Evolutionary conservation across 1,140 invertebrate genomes (phyloP), one percentile per base, ranked within the genome.

Genomic region (Aethina tumida): DNA sequence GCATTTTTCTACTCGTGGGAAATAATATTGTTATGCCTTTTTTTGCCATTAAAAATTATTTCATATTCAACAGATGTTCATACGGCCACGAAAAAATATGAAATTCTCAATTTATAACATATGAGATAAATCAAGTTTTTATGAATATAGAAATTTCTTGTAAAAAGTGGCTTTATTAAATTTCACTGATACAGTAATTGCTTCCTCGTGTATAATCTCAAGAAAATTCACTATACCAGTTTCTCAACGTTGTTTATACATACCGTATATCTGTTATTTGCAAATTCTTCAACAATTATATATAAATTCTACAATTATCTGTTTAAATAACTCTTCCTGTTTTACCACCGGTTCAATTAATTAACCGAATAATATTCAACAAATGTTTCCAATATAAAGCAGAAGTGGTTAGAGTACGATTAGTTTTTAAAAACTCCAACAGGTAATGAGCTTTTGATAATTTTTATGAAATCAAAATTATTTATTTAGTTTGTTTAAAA

Each of bases 121-220:
- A 21, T 13, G 32, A 28, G 28, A 29, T 37, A 25, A 18, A 37
- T 37, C 35, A 37, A 37, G 26, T 37, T 37, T 28, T 35, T 35
- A 6, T 27, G 18, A 16, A 15, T 27, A 8, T 27, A 37, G 35
- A 37, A 37, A 37, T 27, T 16, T 13, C 18, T 16, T 6, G 26
- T 14, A 37, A 29, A 37, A 29, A 37, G 35, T 14, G 3, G 35
- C 30, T 37, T 34, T 34, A 34, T 34, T 34, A 34, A 34, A 34
- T 34, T 34, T 20, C 22, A 34, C 32, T 34, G 15, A 20, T 34
- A 19, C 17, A n/a, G 14, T 34, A 19, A 37, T 18, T 37, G 26
- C 26, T 17, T 5, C 16, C 35, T 14, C n/a, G 26, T 28, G 16
- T 28, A 28, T n/a, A n/a, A n/a, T n/a, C n/a, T n/a, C n/a, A n/a